A percentile compares a stretch with the other conserved stretches of the same genome.
These are phyloP conservation scores for Nemoura dubitans DNA, from an alignment of 2,888 invertebrate species.

Conservation along the genomic window DNA sequence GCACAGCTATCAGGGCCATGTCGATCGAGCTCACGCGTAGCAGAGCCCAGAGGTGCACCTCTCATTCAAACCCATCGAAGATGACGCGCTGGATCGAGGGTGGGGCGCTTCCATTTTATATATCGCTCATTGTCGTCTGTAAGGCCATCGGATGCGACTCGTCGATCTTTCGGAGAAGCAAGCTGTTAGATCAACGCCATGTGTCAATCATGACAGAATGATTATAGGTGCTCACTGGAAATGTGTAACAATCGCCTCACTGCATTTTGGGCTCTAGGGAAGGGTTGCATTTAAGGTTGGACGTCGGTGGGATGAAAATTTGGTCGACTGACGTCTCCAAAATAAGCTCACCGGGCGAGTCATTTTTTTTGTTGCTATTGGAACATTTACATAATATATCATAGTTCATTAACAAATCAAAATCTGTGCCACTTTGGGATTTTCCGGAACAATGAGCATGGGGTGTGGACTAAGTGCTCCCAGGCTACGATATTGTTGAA, in stretches of 20 bases:
- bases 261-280: background rate
- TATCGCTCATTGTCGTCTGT: background rate
- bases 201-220: background rate
- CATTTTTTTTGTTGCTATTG: no score
- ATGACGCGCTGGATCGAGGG: background rate
- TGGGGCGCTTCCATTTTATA: background rate
- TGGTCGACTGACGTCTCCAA: background rate
- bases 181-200: background rate
- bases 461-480: no score
- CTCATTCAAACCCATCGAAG: background rate
- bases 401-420: no score
- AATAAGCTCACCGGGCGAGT: no score
- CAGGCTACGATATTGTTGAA: no score
- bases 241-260: background rate
- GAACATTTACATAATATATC: no score
- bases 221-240: background rate
- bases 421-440: no score
- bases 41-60: background rate
- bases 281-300: background rate
- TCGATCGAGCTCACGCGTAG: background rate
- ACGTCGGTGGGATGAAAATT: background rate
- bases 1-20: background rate
- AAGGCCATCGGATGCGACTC: background rate
- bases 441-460: no score
- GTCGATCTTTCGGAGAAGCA: background rate